Base-by-base conservation (phyloP, 2,888 invertebrate species). In the Eucera pruinosa region DNA sequence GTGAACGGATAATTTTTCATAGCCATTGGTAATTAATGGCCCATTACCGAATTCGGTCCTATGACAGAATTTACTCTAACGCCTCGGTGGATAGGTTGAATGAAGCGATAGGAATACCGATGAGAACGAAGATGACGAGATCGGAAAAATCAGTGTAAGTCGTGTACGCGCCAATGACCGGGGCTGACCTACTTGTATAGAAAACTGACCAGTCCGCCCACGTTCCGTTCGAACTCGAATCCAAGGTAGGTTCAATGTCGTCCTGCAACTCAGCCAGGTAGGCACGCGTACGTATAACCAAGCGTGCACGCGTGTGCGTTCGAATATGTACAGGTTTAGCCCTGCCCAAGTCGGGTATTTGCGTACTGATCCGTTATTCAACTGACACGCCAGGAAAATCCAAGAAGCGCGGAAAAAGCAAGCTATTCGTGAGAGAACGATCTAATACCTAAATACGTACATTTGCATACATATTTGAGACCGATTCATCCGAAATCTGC, bases 161-260 rank as follows among this genome's bases (percentile, higher is more conserved):
- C 84, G 72, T 68, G 70, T 72, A 68, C 47, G 65, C 81, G 83
- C 78, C 84, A 84, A 86, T 90, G 89, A 90, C 88, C 90, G 87
- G 69, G 73, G 65, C 78, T 90, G 89, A 90, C 91, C 91, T 70
- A 91, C 89, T 90, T 90, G 43, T 74, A 74, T 80, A 81, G 86
- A 85, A 87, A 86, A 89, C 88, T 90, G 89, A 90, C 89, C 89
- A 88, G 89, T 91, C 87, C 90, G 89, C 91, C 91, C 89, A 91
- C 91, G 86, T 89, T 86, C 86, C 82, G 77, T 84, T 85, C 81
- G 80, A 81, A 80, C 83, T 83, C 84, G 80, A 85, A 83, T 78
- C 81, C 89, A 89, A 90, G 89, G 86, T 86, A 90, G 88, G 88
- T 89, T 91, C 91, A 91, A 91, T 91, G 91, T 89, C 91, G 87